Evolutionary conservation across 2,113 vertebrate genomes (phyloP), one percentile per base, ranked within the genome.

Genomic region (Butastur rufipennis): DNA sequence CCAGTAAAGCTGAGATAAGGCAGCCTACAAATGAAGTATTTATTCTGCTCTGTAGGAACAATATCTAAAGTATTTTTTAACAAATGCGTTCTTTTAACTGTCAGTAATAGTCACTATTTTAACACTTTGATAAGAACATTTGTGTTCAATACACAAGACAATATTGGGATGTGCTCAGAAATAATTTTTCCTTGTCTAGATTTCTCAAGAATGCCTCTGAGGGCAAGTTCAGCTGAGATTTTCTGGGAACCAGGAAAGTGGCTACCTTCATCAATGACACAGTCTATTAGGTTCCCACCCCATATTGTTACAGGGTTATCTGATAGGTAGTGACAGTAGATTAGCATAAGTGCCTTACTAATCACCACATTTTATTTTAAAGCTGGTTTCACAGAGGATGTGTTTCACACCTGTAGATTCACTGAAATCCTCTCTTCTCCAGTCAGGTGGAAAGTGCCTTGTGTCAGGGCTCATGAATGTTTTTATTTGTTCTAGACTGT

Each of bases 1-100:
- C 55, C 72, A 59, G 82, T 53, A 92, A 93, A 87, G 86, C 66
- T 66, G 77, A 97, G 97, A 97, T 98, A 97, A 97, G 89, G 50
- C 75, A 79, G 32, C 26, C 90, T 92, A 92, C 58, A 92, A 73
- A 83, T 80, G 53, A 94, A 82, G 53, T 38, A n/a, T 83, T 71
- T 90, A 21, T 84, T 88, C 82, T 67, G 32, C 40, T 95, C 17
- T 67, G 11, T 45, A 34, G 66, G 50, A 66, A 47, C 62, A 95
- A 34, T 75, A 79, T 61, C 93, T 67, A 20, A 74, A 59, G 38
- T 19, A 10, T 67, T 91, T 91, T 74, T 80, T 66, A 65, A 80
- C 31, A 91, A 89, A 88, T 31, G 77, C 32, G 68, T 58, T 45
- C 78, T 90, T 89, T 95, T 88, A 94, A 77, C 74, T 79, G 31